These are phyloP conservation scores for Carlito syrichta DNA, from an alignment of 2,113 vertebrate species.

Conservation along the genomic window DNA sequence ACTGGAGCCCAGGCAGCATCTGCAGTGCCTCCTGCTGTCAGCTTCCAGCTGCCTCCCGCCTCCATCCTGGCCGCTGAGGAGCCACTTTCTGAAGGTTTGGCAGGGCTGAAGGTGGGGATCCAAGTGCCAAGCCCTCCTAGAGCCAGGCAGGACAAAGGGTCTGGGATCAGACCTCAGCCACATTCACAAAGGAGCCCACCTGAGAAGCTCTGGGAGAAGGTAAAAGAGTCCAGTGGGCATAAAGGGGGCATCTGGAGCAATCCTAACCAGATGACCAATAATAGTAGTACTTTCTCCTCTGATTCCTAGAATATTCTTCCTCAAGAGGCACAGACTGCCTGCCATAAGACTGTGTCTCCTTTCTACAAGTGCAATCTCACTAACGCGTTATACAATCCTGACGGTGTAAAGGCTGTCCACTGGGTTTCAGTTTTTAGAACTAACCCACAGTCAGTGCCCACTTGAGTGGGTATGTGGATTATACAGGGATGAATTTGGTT, in stretches of 20 bases:
- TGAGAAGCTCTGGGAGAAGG: not conserved
- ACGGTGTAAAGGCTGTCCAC: not conserved
- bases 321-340: not conserved
- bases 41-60: no score
- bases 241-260: not conserved
- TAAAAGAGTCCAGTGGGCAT: accelerated
- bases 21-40: not conserved
- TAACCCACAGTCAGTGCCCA: not conserved
- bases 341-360: not conserved
- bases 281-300: not conserved
- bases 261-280: not conserved
- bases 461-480: not conserved
- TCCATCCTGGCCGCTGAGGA: no score
- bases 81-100: not conserved
- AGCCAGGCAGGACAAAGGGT: not conserved
- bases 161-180: not conserved
- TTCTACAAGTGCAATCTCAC: not conserved
- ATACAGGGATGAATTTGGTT: no score
- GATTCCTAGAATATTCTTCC: no score
- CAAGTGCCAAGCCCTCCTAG: not conserved
- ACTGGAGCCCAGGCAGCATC: no score
- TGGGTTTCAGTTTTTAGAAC: not conserved
- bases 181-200: not conserved
- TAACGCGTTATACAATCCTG: not conserved
- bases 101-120: not conserved